Evolutionary conservation across 1,140 invertebrate genomes (phyloP).

Genomic region (Gerris buenoi): DNA sequence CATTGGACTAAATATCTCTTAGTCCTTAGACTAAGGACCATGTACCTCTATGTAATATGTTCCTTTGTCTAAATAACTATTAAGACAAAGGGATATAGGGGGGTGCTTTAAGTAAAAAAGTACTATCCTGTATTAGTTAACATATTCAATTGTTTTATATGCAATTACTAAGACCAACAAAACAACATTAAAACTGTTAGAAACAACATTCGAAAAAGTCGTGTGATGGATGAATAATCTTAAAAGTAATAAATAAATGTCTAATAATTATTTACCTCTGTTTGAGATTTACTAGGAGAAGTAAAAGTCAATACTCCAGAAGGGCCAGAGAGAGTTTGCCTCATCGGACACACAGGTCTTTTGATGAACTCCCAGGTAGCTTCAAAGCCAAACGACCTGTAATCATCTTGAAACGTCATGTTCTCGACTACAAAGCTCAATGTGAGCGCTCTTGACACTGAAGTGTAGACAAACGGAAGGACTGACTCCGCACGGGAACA

Average conservation of each 20-base stretch:
- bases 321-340: constrained; percentile 49
- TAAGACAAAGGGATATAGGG: too few species aligned
- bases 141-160: too few species aligned
- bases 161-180: too few species aligned
- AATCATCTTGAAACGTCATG: constrained; percentile 72
- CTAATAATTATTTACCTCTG: too few species aligned
- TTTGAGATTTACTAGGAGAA: constrained; percentile 38
- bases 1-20: too few species aligned
- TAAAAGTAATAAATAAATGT: too few species aligned
- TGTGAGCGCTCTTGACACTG: constrained; percentile 56
- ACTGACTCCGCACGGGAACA: constrained; percentile 41
- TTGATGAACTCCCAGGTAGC: constrained; percentile 67
- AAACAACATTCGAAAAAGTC: neutral
- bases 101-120: too few species aligned
- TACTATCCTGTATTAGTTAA: too few species aligned
- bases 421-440: constrained; percentile 62
- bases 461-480: constrained; percentile 57
- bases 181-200: too few species aligned
- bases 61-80: too few species aligned
- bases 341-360: constrained; percentile 44
- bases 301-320: constrained; percentile 56
- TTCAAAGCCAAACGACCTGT: constrained; percentile 65
- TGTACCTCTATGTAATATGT: too few species aligned
- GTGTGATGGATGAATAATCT: constrained; percentile 21
- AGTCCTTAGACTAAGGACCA: too few species aligned